These are phyloP conservation scores for Bungarus multicinctus DNA, from an alignment of 2,113 vertebrate genomes.

Conservation along the genomic window DNA sequence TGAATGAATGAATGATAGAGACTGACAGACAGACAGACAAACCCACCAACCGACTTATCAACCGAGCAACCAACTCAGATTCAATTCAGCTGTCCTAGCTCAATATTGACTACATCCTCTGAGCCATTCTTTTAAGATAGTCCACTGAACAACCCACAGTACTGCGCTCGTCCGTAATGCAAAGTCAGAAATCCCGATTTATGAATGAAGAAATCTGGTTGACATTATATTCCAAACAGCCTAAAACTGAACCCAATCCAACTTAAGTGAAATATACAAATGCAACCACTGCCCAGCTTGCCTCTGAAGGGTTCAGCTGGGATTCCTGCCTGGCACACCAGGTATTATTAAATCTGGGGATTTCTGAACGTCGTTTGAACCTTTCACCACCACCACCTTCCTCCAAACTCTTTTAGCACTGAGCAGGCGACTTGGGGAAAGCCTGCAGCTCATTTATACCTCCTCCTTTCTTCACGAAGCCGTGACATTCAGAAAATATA, in stretches of 20 bases:
- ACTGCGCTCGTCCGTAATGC: background rate
- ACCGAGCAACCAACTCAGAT: background rate
- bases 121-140: background rate
- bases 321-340: background rate
- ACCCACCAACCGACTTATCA: background rate
- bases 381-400: too few species aligned
- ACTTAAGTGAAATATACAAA: background rate
- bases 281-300: background rate
- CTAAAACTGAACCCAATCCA: background rate
- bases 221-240: background rate
- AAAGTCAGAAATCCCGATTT: background rate
- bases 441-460: background rate
- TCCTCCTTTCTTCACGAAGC: background rate
- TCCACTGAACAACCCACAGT: background rate
- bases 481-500: background rate
- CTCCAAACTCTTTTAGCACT: background rate
- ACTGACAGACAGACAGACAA: background rate
- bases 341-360: background rate
- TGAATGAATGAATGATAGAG: background rate
- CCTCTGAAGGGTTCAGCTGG: background rate
- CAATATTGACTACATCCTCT: background rate
- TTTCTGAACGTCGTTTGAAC: background rate
- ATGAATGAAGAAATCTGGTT: background rate
- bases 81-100: background rate
- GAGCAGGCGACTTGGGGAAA: background rate